Percentiles rank a stretch among this genome's conserved stretches.
Conservation (phyloP, 2,888 invertebrate genomes). For the Drosophila demipolita region DNA sequence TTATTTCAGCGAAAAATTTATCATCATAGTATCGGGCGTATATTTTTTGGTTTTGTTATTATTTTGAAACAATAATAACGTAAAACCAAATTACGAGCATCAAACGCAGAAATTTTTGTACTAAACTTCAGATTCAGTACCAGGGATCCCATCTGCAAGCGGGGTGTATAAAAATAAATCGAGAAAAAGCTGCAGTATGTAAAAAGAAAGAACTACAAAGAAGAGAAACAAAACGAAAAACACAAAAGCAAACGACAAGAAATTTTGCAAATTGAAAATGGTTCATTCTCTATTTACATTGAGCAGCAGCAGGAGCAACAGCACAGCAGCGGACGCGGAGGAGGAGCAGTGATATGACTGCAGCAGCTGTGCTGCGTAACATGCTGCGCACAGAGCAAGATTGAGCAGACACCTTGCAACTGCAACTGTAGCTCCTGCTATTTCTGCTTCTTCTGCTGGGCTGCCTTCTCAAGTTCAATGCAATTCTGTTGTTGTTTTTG, state of each 20-base stretch:
- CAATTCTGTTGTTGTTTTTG: constrained; percentile 24
- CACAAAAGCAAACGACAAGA: constrained; percentile 50
- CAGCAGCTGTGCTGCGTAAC: constrained; percentile 54
- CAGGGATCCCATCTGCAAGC: constrained; percentile 26
- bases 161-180: constrained; percentile 34
- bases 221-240: constrained; percentile 11
- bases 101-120: constrained; percentile 38
- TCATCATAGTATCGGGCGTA: constrained; percentile 55
- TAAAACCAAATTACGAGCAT: constrained; percentile 34
- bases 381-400: constrained; percentile 41
- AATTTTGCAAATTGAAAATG: constrained; percentile 39
- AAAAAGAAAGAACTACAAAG: constrained; percentile 25
- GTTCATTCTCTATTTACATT: constrained; percentile 16
- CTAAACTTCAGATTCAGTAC: constrained; percentile 37
- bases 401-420: constrained; percentile 49
- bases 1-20: constrained; percentile 63
- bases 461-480: constrained; percentile 28
- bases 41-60: constrained; percentile 56
- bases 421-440: constrained; percentile 9
- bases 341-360: not conserved
- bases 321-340: constrained; percentile 20
- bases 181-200: constrained; percentile 57
- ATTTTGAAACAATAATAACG: constrained; percentile 54
- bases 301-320: constrained; percentile 12
- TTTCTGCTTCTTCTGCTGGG: constrained; percentile 4